A percentile compares a stretch with the other conserved stretches of the same genome.
Evolutionary conservation across 2,797 vertebrate species (phyloP).

Genomic region (Dipus sagitta): DNA sequence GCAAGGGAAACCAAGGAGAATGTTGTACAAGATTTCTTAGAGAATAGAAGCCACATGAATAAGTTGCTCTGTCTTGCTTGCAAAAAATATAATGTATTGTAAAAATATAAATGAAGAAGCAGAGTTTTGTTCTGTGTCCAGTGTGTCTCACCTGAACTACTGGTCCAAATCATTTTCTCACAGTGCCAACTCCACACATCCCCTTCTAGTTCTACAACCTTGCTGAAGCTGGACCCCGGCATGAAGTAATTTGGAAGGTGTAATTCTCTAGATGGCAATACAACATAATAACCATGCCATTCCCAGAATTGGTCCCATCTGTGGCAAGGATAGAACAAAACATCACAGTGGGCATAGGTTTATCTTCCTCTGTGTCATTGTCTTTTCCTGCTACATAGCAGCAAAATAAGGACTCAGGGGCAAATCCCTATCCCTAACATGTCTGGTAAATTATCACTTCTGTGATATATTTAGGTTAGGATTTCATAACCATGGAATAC

Average conservation of each 20-base stretch:
- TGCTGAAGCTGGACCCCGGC: too few species aligned
- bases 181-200: too few species aligned
- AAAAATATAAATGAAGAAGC: too few species aligned
- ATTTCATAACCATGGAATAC: slow-evolving; percentile 2
- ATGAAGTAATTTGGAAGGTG: not conserved
- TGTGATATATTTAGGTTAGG: not conserved
- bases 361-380: not conserved
- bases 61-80: too few species aligned
- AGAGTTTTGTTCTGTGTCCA: too few species aligned
- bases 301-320: not conserved
- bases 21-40: too few species aligned
- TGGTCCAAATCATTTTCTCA: too few species aligned
- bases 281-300: not conserved
- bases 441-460: not conserved
- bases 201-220: too few species aligned
- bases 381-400: not conserved
- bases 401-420: not conserved
- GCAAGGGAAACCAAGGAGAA: too few species aligned
- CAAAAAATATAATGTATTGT: too few species aligned
- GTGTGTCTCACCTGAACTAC: too few species aligned
- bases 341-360: not conserved
- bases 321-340: not conserved
- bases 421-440: not conserved
- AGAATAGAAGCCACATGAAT: too few species aligned
- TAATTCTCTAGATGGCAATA: not conserved